Conservation (phyloP, 2,797 vertebrate genomes). For the Orestias chungarensis region DNA sequence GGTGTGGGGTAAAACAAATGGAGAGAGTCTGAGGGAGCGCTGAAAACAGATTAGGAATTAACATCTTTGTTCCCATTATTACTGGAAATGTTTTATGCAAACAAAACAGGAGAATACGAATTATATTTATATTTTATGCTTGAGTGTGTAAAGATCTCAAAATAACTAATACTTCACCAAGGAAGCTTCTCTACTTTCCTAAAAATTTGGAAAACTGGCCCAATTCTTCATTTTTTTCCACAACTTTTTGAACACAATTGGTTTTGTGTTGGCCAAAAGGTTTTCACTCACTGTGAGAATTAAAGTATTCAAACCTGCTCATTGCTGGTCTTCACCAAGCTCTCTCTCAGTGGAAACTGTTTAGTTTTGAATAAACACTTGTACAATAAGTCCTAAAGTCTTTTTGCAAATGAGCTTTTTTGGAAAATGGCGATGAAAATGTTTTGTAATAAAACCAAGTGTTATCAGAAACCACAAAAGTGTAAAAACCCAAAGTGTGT, state of each 20-base stretch:
- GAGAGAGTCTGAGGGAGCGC: background rate
- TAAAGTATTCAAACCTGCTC: background rate
- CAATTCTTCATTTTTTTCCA: background rate
- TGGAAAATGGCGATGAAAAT: background rate
- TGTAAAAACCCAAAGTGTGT: background rate
- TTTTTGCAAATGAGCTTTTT: background rate
- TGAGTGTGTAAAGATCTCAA: background rate
- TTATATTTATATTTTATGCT: background rate
- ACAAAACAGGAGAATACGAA: background rate
- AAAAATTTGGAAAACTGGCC: background rate
- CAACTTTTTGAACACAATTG: background rate
- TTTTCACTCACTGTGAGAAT: slow-evolving; percentile 40
- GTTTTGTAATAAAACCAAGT: background rate
- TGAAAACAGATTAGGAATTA: background rate
- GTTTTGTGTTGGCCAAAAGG: background rate
- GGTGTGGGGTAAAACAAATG: background rate
- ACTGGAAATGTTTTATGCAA: background rate
- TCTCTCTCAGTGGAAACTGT: background rate
- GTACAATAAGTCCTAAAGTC: background rate
- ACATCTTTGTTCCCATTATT: background rate
- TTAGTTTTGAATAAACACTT: background rate
- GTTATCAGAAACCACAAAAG: background rate
- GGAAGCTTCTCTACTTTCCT: background rate
- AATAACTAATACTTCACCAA: background rate
- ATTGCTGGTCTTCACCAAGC: background rate